Evolutionary conservation across 2,888 invertebrate genomes (phyloP).

Genomic region (Laothoe populi): DNA sequence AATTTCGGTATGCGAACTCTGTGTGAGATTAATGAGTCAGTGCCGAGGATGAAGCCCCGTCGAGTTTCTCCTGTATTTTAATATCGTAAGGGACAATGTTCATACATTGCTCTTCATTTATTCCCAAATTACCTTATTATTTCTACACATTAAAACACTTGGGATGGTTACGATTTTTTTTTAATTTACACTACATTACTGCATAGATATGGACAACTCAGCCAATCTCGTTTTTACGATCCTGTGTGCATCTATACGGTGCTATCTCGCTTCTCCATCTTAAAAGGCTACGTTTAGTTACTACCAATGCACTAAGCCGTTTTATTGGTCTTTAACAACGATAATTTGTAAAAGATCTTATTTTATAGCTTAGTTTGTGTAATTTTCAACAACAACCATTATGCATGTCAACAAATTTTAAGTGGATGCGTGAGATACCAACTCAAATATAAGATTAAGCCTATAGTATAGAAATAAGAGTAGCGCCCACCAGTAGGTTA

Average conservation of each 20-base stretch:
- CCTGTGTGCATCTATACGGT: neutral
- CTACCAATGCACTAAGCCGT: neutral
- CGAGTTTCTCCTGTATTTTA: slow-evolving; percentile 18
- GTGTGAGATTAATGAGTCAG: slow-evolving; percentile 36
- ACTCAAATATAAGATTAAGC: too few relatives aligned
- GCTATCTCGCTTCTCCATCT: neutral
- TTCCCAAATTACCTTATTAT: neutral
- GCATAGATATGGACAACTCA: neutral
- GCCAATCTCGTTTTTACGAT: slow-evolving; percentile 14
- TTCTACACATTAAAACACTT: neutral
- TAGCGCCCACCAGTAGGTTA: too few relatives aligned
- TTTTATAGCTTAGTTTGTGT: too few relatives aligned
- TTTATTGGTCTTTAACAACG: neutral
- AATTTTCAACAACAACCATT: too few relatives aligned
- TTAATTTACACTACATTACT: neutral
- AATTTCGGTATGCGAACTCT: slow-evolving; percentile 48
- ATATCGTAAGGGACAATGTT: slow-evolving; percentile 3
- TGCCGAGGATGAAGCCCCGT: neutral
- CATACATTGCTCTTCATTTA: slow-evolving; percentile 4
- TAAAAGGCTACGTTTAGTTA: neutral
- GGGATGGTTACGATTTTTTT: neutral
- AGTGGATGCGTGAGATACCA: too few relatives aligned
- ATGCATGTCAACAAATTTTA: too few relatives aligned
- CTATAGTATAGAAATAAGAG: too few relatives aligned
- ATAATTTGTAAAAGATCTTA: too few relatives aligned